These are phyloP conservation scores for Synanthedon tipuliformis DNA, from an alignment of 2,888 invertebrate genomes.

Conservation along the genomic window DNA sequence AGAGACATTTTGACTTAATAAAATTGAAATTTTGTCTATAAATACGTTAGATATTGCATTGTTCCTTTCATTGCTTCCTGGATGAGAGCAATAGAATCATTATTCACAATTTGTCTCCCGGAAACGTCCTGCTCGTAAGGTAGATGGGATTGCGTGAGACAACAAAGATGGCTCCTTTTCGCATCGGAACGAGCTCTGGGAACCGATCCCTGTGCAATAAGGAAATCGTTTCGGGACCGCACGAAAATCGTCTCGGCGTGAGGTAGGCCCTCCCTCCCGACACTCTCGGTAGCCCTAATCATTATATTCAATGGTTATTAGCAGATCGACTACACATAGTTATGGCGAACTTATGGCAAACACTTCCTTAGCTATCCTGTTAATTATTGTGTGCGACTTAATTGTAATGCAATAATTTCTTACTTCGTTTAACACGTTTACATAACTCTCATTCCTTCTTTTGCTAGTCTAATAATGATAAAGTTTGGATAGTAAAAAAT, in stretches of 20 bases:
- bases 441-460: too few species aligned
- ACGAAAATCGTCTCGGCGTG: conserved; percentile 57
- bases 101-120: not conserved
- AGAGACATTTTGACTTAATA: too few species aligned
- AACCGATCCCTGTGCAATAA: conserved; percentile 51
- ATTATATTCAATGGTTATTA: conserved; percentile 34
- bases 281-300: conserved; percentile 36
- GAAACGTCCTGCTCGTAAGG: not conserved
- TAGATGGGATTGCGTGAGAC: conserved; percentile 27
- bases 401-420: too few species aligned
- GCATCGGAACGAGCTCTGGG: conserved; percentile 37
- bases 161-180: conserved; percentile 29
- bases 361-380: not conserved
- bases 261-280: conserved; percentile 17
- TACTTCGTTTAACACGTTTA: too few species aligned
- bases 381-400: not conserved
- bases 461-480: too few species aligned
- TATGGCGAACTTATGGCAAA: conserved; percentile 1
- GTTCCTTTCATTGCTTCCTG: not conserved
- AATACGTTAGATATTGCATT: not conserved
- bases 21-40: too few species aligned
- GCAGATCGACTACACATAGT: conserved; percentile 12
- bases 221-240: conserved; percentile 51
- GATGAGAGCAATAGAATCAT: not conserved
- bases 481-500: too few species aligned